Percentiles rank a stretch among this genome's conserved stretches.
These are phyloP conservation scores for Drosophila vallismaia DNA, from an alignment of 2,888 invertebrate species.

Conservation along the genomic window DNA sequence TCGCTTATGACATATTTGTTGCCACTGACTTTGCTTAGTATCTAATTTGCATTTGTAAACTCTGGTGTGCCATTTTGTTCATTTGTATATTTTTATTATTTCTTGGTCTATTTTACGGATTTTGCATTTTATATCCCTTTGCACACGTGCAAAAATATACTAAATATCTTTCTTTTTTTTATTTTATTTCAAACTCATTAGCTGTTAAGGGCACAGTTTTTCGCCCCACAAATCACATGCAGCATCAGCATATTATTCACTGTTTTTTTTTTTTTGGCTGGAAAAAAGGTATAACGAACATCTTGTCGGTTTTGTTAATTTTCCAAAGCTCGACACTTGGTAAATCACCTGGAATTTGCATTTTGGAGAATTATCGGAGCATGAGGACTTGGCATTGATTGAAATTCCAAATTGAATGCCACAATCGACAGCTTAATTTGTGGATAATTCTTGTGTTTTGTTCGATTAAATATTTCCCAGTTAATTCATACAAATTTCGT, in stretches of 20 bases:
- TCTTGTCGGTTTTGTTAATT: conserved; percentile 20
- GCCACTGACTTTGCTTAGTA: conserved; percentile 76
- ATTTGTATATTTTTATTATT: conserved; percentile 25
- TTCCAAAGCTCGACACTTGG: conserved; percentile 12
- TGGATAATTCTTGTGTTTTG: conserved; percentile 24
- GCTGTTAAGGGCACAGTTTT: conserved; percentile 46
- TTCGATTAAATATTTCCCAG: conserved; percentile 6
- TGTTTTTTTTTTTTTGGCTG: background rate
- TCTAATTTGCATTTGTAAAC: conserved; percentile 79
- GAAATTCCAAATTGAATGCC: conserved; percentile 13
- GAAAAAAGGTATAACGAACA: conserved; percentile 21
- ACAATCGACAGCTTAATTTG: conserved; percentile 28
- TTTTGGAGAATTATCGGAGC: conserved; percentile 1
- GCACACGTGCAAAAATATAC: conserved; percentile 16
- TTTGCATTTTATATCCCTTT: conserved; percentile 51
- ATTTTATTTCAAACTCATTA: conserved; percentile 77
- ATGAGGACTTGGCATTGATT: conserved; percentile 10
- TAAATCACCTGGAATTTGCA: conserved; percentile 13
- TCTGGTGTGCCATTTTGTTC: conserved; percentile 65
- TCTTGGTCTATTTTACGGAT: conserved; percentile 42
- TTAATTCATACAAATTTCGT: conserved; percentile 11
- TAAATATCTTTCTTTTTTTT: conserved; percentile 35
- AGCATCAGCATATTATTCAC: conserved; percentile 67
- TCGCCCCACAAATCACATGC: conserved; percentile 57
- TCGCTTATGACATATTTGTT: conserved; percentile 75